Evolutionary conservation across 2,113 vertebrate genomes (phyloP).

Genomic region (Myodes glareolus): DNA sequence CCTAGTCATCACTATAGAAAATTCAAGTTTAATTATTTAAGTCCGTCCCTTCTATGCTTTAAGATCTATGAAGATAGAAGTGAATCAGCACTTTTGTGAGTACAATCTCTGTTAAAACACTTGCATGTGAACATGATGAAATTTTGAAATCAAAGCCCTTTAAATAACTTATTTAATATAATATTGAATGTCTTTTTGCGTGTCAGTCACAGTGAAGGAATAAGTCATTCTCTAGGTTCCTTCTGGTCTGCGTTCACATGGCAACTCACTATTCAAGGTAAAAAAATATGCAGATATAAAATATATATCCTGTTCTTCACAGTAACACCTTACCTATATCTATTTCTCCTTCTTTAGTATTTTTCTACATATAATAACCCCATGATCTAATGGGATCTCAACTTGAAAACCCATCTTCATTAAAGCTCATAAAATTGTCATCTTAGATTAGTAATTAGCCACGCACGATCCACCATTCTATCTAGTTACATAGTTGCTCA

Average conservation of each 20-base stretch:
- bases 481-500: background rate
- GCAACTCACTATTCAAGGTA: background rate
- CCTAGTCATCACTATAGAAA: background rate
- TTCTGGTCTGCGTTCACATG: background rate
- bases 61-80: background rate
- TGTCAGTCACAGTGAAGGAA: background rate
- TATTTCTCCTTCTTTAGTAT: background rate
- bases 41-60: background rate
- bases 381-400: background rate
- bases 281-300: background rate
- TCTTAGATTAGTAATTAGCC: background rate
- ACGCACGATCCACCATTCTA: background rate
- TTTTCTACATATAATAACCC: background rate
- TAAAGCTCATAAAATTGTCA: background rate
- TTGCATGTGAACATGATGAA: background rate
- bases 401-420: background rate
- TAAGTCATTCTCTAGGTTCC: background rate
- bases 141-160: background rate
- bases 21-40: slow-evolving; percentile 34
- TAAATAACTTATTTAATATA: slow-evolving; percentile 4
- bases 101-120: slow-evolving; percentile 26
- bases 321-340: background rate
- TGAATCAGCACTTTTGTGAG: background rate
- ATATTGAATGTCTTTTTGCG: background rate
- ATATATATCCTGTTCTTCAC: background rate